Evolutionary conservation across 1,140 invertebrate species (phyloP).

Genomic region (Anastatus disparis): DNA sequence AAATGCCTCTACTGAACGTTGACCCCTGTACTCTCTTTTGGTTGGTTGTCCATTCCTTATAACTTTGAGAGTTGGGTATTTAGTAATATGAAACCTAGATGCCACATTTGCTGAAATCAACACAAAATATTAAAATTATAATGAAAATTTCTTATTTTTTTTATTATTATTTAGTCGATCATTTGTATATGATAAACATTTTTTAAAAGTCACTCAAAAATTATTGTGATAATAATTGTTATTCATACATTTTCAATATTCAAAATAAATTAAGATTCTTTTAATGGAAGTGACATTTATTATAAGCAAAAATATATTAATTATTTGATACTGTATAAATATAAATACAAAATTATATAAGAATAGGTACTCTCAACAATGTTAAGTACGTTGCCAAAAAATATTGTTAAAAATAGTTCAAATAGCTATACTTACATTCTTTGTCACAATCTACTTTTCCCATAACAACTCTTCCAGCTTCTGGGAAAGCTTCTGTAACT

Average conservation of each 20-base stretch:
- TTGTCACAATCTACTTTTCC: constrained; percentile 97
- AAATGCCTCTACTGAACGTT: constrained; percentile 86
- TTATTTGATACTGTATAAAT: too few species aligned
- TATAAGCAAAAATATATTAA: too few species aligned
- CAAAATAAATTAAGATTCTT: too few species aligned
- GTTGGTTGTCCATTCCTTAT: constrained; percentile 92
- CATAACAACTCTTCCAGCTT: constrained; percentile 87
- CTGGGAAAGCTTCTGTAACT: constrained; percentile 82
- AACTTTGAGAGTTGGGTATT: constrained; percentile 98
- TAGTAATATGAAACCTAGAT: constrained; percentile 92
- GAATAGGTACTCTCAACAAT: too few species aligned
- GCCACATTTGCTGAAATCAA: constrained; percentile 77
- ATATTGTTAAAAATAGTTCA: too few species aligned
- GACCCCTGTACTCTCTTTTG: constrained; percentile 94
- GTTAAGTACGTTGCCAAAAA: too few species aligned
- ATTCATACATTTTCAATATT: background rate
- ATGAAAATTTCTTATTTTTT: constrained; percentile 8
- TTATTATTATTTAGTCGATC: too few species aligned
- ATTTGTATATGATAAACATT: too few species aligned
- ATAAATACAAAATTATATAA: too few species aligned
- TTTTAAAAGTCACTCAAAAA: too few species aligned
- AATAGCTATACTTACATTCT: constrained; percentile 83
- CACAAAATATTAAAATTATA: constrained; percentile 29
- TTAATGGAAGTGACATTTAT: too few species aligned
- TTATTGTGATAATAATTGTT: too few species aligned